Percentiles rank a stretch among this genome's conserved stretches.
Conservation (phyloP, 2,888 invertebrate species). For the Rhamphomyia laevipes region DNA sequence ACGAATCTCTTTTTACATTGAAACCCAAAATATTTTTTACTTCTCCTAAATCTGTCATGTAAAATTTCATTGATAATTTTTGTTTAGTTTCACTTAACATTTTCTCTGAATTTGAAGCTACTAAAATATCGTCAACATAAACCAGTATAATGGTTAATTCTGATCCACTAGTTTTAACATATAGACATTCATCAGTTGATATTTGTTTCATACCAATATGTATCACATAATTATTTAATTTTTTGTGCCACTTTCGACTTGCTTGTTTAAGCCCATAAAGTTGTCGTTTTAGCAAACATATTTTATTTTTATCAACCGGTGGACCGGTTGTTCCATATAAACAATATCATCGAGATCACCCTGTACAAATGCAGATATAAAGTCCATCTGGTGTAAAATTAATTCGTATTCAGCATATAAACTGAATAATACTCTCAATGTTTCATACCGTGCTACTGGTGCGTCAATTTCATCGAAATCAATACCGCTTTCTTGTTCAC, state of each 20-base stretch:
- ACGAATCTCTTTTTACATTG: too few relatives aligned
- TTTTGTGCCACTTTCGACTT: conserved; percentile 7
- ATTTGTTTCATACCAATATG: not conserved
- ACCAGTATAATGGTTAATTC: not conserved
- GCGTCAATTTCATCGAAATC: conserved; percentile 10
- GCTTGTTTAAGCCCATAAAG: conserved; percentile 9
- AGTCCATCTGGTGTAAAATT: conserved; percentile 6
- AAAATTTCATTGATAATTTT: conserved; percentile 3
- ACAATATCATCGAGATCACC: conserved; percentile 6
- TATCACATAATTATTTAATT: not conserved
- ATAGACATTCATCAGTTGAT: not conserved
- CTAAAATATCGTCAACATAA: conserved; percentile 7
- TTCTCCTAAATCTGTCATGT: conserved; percentile 9
- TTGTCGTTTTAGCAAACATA: conserved; percentile 1
- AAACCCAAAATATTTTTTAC: conserved; percentile 6
- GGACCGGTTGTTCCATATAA: conserved; percentile 1
- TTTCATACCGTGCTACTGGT: conserved; percentile 11
- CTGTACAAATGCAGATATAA: conserved; percentile 5
- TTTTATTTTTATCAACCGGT: not conserved
- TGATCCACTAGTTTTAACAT: not conserved
- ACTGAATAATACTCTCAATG: conserved; percentile 8
- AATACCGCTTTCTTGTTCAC: conserved; percentile 4
- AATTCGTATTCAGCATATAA: conserved; percentile 2
- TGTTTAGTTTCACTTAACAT: not conserved
- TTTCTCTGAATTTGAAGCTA: conserved; percentile 3